Evolutionary conservation across 2,113 vertebrate genomes (phyloP), one percentile per base, ranked within the genome.

Genomic region (Rhea pennata): DNA sequence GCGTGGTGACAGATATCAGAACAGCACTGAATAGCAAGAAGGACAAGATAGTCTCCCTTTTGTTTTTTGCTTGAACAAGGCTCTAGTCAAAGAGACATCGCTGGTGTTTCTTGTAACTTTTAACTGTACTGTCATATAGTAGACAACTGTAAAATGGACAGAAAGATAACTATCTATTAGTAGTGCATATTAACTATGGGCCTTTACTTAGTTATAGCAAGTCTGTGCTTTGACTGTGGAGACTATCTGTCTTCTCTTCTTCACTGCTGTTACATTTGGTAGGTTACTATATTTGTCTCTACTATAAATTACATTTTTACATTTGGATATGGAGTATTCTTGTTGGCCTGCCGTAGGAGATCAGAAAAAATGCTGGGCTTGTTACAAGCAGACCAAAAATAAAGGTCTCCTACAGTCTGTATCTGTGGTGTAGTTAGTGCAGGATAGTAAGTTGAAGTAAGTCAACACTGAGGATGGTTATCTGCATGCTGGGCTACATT

Each of bases 161-260:
- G 39, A n/a, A 36, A 66, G 62, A 10, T 15, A 10, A 13, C 0
- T 77, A 29, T 24, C 8, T 59, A 7, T 71, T 42, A 42, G 53
- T 15, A n/a, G 50, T 3, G 3, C 3, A 0, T 23, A 31, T 23
- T 44, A 73, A 5, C 42, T 71, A 0, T 50, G 76, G 61, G n/a
- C 4, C 17, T 75, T 8, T 59, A 20, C 56, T 81, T 27, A 33
- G 0, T 11, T 31, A 33, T 31, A 80, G 8, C 21, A 51, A 67
- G 40, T 46, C 9, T 67, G 50, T 54, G 16, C 26, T 62, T 36
- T 6, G 33, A 3, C 36, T 13, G 7, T 6, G n/a, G 27, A 58
- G 48, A 26, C 22, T 62, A 40, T 62, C n/a, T 42, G 9, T 54
- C 22, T 70, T 83, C 11, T 22, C 6, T 86, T 79, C 44, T 40